These are phyloP conservation scores for Apostichopus japonicus DNA, from an alignment of 35 echinoderm and acorn worm species.

Conservation along the genomic window DNA sequence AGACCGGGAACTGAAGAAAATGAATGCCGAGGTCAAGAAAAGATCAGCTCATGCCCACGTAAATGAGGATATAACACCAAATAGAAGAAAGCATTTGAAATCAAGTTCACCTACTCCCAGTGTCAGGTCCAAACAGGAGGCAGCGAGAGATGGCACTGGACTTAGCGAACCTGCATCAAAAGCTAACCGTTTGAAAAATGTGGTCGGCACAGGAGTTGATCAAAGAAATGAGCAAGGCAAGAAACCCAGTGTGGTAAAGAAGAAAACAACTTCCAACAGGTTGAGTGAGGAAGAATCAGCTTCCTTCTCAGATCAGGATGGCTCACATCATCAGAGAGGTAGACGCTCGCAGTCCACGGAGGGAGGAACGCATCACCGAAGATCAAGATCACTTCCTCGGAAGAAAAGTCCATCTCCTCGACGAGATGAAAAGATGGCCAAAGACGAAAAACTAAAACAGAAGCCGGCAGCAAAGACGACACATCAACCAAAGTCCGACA, in stretches of 20 bases:
- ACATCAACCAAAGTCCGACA: not conserved
- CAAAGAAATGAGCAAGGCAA: not conserved
- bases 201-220: not conserved
- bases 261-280: not conserved
- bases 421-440: not conserved
- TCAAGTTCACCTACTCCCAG: too few species aligned
- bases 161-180: not conserved
- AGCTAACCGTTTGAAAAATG: not conserved
- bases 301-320: slow-evolving; percentile 36
- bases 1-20: not conserved
- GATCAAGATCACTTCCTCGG: slow-evolving; percentile 38
- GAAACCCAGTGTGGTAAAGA: not conserved
- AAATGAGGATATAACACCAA: not conserved
- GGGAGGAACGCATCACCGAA: not conserved
- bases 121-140: not conserved
- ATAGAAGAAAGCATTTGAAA: not conserved
- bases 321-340: slow-evolving; percentile 14
- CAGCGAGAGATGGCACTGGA: too few species aligned
- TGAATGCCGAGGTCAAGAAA: not conserved
- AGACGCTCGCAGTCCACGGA: not conserved
- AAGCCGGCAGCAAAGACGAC: not conserved
- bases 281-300: not conserved
- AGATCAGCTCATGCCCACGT: too few species aligned
- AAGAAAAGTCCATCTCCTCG: not conserved
- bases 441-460: not conserved